A percentile compares a stretch with the other conserved stretches of the same genome.
phyloP scores from a whole-genome alignment of 1,140 invertebrate species.

The Probaryconus sp. region DNA sequence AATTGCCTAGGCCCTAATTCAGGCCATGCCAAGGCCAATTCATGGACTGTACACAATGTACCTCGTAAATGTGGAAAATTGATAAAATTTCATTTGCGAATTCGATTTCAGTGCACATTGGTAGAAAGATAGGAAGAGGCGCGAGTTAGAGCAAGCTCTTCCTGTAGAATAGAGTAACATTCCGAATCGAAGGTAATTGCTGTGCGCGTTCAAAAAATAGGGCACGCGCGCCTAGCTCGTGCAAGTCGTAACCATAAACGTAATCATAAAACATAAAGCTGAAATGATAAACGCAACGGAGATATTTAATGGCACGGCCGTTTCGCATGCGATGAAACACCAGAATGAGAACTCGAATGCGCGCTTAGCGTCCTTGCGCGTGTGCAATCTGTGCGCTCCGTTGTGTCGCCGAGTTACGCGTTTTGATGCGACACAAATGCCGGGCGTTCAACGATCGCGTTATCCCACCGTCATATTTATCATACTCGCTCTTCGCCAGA shows the following conservation, averaged over 20 bases:
- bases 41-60: no score
- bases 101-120: no score
- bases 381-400: conserved; percentile 29
- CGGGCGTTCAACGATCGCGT: conserved; percentile 37
- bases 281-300: conserved; percentile 63
- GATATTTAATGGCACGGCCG: conserved; percentile 64
- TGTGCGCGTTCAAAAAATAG: not conserved
- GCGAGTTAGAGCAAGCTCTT: no score
- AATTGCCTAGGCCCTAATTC: no score
- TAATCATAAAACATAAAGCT: conserved; percentile 62
- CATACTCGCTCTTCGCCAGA: conserved; percentile 38
- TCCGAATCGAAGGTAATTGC: not conserved
- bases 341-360: conserved; percentile 47
- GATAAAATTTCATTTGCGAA: no score
- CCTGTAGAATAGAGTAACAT: not conserved
- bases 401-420: conserved; percentile 24
- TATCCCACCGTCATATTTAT: conserved; percentile 58
- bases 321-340: conserved; percentile 53
- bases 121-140: no score
- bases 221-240: not conserved
- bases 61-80: no score
- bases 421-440: conserved; percentile 34
- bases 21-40: no score
- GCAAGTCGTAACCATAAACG: conserved; percentile 47
- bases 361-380: conserved; percentile 22